These are phyloP conservation scores for Acrobasis suavella DNA, from an alignment of 2,888 invertebrate genomes.

Conservation along the genomic window DNA sequence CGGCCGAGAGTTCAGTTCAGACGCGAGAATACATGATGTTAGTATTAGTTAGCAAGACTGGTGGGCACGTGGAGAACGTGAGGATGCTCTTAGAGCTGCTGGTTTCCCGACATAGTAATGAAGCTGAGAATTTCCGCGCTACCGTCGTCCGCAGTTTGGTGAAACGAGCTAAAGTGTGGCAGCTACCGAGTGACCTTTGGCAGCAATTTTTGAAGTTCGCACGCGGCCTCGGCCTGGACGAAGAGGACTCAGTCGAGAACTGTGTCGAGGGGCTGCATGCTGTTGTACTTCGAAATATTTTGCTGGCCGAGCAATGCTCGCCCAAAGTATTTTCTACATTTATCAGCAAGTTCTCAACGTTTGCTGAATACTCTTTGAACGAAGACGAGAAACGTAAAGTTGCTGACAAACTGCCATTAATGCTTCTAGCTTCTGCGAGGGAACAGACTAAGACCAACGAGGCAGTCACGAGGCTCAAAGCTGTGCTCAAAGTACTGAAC, in stretches of 20 bases:
- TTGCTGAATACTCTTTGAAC: conserved; percentile 49
- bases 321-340: conserved; percentile 42
- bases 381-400: conserved; percentile 22
- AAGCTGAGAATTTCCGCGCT: conserved; percentile 56
- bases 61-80: conserved; percentile 48
- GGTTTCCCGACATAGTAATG: conserved; percentile 49
- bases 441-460: neutral
- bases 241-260: conserved; percentile 41
- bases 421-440: conserved; percentile 3
- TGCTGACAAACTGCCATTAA: conserved; percentile 1
- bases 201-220: conserved; percentile 49
- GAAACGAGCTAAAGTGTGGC: conserved; percentile 59
- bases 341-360: conserved; percentile 45
- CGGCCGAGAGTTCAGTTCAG: conserved; percentile 46
- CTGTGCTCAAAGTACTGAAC: conserved; percentile 2
- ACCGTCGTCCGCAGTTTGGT: conserved; percentile 60
- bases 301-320: conserved; percentile 37
- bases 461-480: neutral
- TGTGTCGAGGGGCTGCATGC: conserved; percentile 63
- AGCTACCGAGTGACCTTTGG: conserved; percentile 53
- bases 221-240: conserved; percentile 58
- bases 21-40: conserved; percentile 60
- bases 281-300: conserved; percentile 51
- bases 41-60: conserved; percentile 65
- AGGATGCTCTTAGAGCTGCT: conserved; percentile 47